phyloP scores from a whole-genome alignment of 2,888 invertebrate genomes.

The Lycia hirtaria region DNA sequence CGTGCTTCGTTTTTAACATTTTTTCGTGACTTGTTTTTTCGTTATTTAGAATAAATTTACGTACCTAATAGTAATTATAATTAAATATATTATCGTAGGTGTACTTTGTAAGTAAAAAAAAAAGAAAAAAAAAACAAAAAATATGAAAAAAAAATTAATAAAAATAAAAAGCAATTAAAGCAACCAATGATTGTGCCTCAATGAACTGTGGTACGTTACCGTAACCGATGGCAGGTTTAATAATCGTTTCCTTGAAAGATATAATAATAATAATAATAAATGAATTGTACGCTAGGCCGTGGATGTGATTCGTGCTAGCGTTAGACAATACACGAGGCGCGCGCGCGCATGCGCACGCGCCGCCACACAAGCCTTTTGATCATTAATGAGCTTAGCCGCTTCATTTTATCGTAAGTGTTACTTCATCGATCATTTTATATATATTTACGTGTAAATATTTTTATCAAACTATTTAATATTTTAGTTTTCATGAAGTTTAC shows the following conservation, averaged over 20 bases:
- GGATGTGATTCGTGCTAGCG: conserved; percentile 45
- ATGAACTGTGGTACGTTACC: conserved; percentile 86
- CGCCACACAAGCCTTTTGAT: conserved; percentile 78
- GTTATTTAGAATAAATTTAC: conserved; percentile 85
- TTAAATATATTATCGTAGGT: conserved; percentile 81
- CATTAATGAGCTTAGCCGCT: conserved; percentile 85
- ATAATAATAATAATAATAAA: conserved; percentile 66
- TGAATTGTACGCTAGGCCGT: conserved; percentile 66
- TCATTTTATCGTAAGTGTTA: conserved; percentile 85
- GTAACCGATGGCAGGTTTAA: conserved; percentile 81
- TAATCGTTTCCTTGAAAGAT: conserved; percentile 75
- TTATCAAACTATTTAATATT: conserved; percentile 76
- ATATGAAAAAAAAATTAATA: conserved; percentile 56
- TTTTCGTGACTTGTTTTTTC: conserved; percentile 83
- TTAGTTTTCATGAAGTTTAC: conserved; percentile 81
- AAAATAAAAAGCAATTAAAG: conserved; percentile 80
- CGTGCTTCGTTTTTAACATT: conserved; percentile 82
- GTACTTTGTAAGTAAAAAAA: conserved; percentile 57
- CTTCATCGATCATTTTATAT: conserved; percentile 84
- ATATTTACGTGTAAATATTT: conserved; percentile 81
- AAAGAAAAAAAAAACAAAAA: conserved; percentile 60
- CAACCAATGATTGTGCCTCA: conserved; percentile 86
- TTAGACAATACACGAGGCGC: conserved; percentile 74
- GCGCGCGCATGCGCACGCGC: conserved; percentile 69
- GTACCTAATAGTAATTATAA: conserved; percentile 85